phyloP scores from a whole-genome alignment of 2,113 vertebrate genomes.

The Patagioenas fasciata region DNA sequence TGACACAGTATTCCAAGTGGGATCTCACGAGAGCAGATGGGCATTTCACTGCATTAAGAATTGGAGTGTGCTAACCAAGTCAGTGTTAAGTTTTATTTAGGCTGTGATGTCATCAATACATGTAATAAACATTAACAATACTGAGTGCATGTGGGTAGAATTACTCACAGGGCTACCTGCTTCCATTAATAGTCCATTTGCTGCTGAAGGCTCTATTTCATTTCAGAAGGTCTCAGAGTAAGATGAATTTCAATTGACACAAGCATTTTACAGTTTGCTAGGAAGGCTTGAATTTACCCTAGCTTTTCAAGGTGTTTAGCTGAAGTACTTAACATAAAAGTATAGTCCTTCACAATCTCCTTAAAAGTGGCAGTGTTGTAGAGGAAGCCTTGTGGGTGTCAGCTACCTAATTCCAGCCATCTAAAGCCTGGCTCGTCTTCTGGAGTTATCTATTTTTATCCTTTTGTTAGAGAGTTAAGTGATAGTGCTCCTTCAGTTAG shows the following conservation, averaged over 20 bases:
- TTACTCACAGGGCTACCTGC: background rate
- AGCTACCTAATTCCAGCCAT: background rate
- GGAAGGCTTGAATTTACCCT: background rate
- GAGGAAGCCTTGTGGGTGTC: background rate
- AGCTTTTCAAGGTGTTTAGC: background rate
- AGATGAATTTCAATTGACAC: background rate
- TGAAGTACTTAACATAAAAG: background rate
- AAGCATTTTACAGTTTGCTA: background rate
- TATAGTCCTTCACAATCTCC: background rate
- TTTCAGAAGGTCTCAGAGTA: background rate
- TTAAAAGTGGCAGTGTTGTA: background rate
- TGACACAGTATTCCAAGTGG: too few relatives aligned
- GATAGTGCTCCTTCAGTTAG: background rate
- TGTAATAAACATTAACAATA: background rate
- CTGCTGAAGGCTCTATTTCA: background rate
- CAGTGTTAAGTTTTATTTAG: background rate
- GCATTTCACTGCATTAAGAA: background rate
- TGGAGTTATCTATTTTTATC: background rate
- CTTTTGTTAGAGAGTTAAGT: background rate
- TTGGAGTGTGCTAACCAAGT: background rate
- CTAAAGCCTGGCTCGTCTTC: background rate
- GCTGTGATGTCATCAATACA: background rate
- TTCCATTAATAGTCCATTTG: background rate
- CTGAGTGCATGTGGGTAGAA: background rate
- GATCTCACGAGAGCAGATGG: too few relatives aligned